A percentile compares a stretch with the other conserved stretches of the same genome.
These are phyloP conservation scores for Corythornis vintsioides DNA, from an alignment of 2,113 vertebrate species.

Conservation along the genomic window DNA sequence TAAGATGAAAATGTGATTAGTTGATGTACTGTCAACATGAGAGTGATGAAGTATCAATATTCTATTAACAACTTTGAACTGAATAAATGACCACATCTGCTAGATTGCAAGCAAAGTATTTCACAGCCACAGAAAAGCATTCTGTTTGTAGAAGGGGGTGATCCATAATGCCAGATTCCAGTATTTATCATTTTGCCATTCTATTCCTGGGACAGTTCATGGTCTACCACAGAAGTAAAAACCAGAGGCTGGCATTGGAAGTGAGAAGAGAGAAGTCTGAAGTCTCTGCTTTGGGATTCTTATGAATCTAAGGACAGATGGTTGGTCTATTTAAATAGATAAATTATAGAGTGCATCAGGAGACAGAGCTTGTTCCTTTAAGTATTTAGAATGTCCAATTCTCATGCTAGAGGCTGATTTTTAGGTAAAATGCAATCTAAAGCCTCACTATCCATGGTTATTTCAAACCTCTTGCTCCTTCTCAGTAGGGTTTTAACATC, in stretches of 20 bases:
- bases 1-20: conserved; percentile 9
- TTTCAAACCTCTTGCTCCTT: background rate
- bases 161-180: background rate
- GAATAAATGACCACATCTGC: background rate
- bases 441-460: background rate
- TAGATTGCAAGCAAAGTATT: background rate
- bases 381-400: background rate
- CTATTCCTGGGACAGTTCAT: background rate
- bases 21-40: background rate
- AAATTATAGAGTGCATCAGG: background rate
- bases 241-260: background rate
- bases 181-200: conserved; percentile 36
- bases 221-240: background rate
- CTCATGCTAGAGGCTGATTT: background rate
- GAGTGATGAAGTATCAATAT: background rate
- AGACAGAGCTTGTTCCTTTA: background rate
- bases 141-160: background rate
- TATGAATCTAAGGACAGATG: background rate
- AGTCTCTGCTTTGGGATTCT: background rate
- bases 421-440: background rate
- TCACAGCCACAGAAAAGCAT: background rate
- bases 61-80: background rate
- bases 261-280: background rate
- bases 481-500: background rate
- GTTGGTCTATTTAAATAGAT: background rate